Percentiles rank a stretch among this genome's conserved stretches.
These are phyloP conservation scores for Chirona hameri DNA, from an alignment of 2,888 invertebrate species.

Conservation along the genomic window DNA sequence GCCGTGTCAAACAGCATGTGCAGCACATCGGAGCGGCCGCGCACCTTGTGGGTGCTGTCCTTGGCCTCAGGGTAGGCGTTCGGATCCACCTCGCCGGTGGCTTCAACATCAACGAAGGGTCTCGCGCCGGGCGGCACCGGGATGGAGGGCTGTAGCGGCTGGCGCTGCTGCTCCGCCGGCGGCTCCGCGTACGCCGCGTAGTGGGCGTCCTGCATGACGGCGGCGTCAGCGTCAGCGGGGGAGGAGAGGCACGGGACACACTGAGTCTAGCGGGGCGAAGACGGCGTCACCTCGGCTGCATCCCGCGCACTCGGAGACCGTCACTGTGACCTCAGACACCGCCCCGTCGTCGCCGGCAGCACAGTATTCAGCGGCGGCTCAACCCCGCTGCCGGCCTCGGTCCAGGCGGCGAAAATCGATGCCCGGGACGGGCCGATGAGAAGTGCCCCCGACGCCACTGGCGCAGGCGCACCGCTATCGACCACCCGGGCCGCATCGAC, in stretches of 20 bases:
- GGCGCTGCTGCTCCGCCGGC: neutral
- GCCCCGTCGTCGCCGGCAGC: neutral
- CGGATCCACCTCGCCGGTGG: conserved; percentile 80
- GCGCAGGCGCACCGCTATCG: conserved; percentile 1
- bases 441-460: neutral
- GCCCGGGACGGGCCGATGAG: neutral
- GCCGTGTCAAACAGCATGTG: conserved; percentile 78
- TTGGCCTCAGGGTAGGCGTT: conserved; percentile 68
- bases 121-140: conserved; percentile 45
- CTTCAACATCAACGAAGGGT: conserved; percentile 77
- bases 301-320: neutral
- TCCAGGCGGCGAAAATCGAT: neutral
- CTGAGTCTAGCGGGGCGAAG: neutral
- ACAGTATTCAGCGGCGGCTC: neutral
- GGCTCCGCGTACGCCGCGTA: neutral
- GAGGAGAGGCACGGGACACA: too few species aligned
- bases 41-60: conserved; percentile 83
- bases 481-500: neutral
- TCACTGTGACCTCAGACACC: too few species aligned
- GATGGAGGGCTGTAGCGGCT: neutral
- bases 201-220: neutral
- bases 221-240: neutral
- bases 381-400: neutral
- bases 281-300: neutral
- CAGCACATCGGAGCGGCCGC: conserved; percentile 77